Evolutionary conservation across 1,140 invertebrate genomes (phyloP), one percentile per base, ranked within the genome.

Genomic region (Mercenaria mercenaria): DNA sequence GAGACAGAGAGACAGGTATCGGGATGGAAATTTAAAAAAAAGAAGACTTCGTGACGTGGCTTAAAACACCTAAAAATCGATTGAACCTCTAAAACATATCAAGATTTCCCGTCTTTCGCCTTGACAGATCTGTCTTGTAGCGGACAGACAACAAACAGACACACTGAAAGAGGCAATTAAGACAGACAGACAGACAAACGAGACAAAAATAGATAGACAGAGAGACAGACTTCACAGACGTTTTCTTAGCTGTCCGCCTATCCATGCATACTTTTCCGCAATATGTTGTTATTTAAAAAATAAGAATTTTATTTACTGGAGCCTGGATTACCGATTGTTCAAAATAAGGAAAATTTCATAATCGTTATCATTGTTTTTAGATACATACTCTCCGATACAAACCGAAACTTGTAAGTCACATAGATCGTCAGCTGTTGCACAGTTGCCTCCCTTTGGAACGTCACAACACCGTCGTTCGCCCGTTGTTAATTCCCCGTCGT

Each of bases 381-480:
- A 29, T 32, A 88, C 86, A 34, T 88, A 88, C 86, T 88, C 74
- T 47, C 86, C 77, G 18, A 88, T 67, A 61, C 86, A 88, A 11
- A 88, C 41, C 37, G 26, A 69, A 20, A 67, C 32, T 43, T 77
- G 76, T 11, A 81, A 39, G 29, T 88, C 86, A 56, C 86, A 88
- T 20, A 23, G 23, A 37, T 88, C 86, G 6, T 13, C 20, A 43
- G 61, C 34, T 15, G 20, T 15, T 10, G 1, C 26, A 34, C 86
- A 88, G 18, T 88, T 43, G 61, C 23, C 50, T 20, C 41, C 20
- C 43, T 52, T 50, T 18, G 59, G 52, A 6, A 37, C 76, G 59
- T 88, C 86, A 81, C 86, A 88, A 37, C 86, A 88, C 4, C 76
- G 86, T 69, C 76, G 20, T 20, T 1, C 23, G 13, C 86, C 47